A percentile compares a stretch with the other conserved stretches of the same genome.
phyloP scores from a whole-genome alignment of 2,888 invertebrate species.

The Agrilus biguttatus region DNA sequence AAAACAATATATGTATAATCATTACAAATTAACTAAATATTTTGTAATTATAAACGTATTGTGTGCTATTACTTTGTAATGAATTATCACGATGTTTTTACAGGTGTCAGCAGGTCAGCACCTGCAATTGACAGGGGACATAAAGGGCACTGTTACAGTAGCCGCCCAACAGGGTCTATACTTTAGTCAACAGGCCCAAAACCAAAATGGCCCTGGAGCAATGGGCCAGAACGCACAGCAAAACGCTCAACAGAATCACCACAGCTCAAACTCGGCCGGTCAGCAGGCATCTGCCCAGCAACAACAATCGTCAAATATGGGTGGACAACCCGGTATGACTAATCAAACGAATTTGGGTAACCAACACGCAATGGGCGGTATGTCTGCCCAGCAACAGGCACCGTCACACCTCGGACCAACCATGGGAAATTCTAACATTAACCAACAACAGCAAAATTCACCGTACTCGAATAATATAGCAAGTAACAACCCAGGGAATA shows the following conservation, averaged over 20 bases:
- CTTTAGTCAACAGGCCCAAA: constrained; percentile 36
- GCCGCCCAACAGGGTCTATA: constrained; percentile 80
- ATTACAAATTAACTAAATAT: no score
- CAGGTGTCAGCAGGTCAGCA: constrained; percentile 82
- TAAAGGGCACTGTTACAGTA: constrained; percentile 61
- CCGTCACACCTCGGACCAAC: constrained; percentile 6
- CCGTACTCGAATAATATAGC: constrained; percentile 7
- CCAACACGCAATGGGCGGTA: background rate
- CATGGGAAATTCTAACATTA: constrained; percentile 4
- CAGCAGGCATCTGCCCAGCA: constrained; percentile 6
- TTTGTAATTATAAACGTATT: no score
- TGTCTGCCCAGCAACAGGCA: constrained; percentile 1
- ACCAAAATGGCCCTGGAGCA: constrained; percentile 8
- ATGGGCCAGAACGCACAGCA: constrained; percentile 11
- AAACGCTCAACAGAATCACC: constrained; percentile 7
- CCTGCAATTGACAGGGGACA: constrained; percentile 59
- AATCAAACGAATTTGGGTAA: background rate
- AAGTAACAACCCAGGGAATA: constrained; percentile 10
- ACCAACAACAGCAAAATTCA: constrained; percentile 6
- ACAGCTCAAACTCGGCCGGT: constrained; percentile 5
- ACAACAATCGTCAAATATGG: background rate
- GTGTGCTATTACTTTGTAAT: no score
- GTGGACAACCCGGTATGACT: background rate
- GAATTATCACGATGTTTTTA: constrained; percentile 5
- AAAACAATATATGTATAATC: no score